Evolutionary conservation across 1,140 invertebrate genomes (phyloP).

Genomic region (Holotrichia oblita): DNA sequence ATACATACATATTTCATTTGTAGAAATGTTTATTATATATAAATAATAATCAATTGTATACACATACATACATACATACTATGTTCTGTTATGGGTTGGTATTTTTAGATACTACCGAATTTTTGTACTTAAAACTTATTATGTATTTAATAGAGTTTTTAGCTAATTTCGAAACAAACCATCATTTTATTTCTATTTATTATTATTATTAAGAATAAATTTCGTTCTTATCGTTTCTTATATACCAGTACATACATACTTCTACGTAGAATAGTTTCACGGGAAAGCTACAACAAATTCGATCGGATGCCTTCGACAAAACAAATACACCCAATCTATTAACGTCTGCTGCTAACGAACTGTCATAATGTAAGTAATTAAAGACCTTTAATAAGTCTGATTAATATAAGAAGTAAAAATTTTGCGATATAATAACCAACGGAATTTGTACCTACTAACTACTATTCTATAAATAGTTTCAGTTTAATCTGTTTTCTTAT

Average conservation of each 20-base stretch:
- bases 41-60: slow-evolving; percentile 26
- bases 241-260: background rate
- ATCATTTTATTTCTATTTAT: background rate
- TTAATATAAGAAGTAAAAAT: no score
- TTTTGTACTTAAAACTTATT: slow-evolving; percentile 28
- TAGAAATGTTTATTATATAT: slow-evolving; percentile 18
- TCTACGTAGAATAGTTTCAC: no score
- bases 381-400: no score
- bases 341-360: no score
- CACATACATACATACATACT: background rate
- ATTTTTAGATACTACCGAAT: slow-evolving; percentile 12
- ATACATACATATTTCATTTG: background rate
- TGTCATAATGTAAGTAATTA: no score
- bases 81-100: background rate
- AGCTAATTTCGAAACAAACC: slow-evolving; percentile 1
- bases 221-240: background rate
- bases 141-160: slow-evolving; percentile 20
- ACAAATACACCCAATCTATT: no score
- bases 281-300: no score
- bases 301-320: no score
- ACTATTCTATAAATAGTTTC: no score
- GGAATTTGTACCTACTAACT: no score
- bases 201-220: background rate
- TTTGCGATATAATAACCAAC: no score
- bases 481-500: no score